Evolutionary conservation across 2,888 invertebrate species (phyloP).

Genomic region (Neoitamus cyanurus): DNA sequence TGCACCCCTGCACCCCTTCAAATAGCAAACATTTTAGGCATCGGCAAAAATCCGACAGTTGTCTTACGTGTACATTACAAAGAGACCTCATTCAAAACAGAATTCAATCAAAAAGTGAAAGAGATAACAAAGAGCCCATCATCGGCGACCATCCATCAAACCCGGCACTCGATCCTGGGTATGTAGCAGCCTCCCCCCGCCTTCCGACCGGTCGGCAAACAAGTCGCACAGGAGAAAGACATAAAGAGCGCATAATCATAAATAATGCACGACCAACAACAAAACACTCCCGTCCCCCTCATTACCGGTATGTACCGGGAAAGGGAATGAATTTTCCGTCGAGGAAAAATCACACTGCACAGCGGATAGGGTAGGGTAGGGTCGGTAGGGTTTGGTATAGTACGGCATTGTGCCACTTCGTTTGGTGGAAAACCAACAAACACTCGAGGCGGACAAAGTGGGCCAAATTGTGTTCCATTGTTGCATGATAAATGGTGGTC

Average conservation of each 20-base stretch:
- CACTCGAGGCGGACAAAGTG: slow-evolving; percentile 52
- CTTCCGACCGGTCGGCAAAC: not conserved
- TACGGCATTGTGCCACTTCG: slow-evolving; percentile 46
- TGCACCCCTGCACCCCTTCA: not conserved
- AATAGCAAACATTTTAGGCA: not conserved
- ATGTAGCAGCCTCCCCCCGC: not conserved
- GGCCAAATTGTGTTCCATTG: slow-evolving; percentile 53
- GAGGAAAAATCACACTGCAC: not conserved
- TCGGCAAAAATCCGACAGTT: slow-evolving; percentile 50
- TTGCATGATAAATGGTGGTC: slow-evolving; percentile 49
- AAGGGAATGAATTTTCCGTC: not conserved
- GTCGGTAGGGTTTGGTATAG: not conserved
- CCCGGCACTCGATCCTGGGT: not conserved
- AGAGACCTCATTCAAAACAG: slow-evolving; percentile 29
- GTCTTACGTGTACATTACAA: slow-evolving; percentile 49
- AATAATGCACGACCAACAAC: slow-evolving; percentile 51
- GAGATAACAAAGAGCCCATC: slow-evolving; percentile 52
- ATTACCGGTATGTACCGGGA: slow-evolving; percentile 38
- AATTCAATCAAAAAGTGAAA: slow-evolving; percentile 52
- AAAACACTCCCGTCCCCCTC: slow-evolving; percentile 52
- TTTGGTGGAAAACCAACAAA: slow-evolving; percentile 52
- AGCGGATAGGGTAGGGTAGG: not conserved
- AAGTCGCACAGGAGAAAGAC: slow-evolving; percentile 43
- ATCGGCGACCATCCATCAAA: slow-evolving; percentile 52
- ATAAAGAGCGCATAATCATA: slow-evolving; percentile 52